phyloP scores from a whole-genome alignment of 2,113 vertebrate species.

The Cebus imitator region DNA sequence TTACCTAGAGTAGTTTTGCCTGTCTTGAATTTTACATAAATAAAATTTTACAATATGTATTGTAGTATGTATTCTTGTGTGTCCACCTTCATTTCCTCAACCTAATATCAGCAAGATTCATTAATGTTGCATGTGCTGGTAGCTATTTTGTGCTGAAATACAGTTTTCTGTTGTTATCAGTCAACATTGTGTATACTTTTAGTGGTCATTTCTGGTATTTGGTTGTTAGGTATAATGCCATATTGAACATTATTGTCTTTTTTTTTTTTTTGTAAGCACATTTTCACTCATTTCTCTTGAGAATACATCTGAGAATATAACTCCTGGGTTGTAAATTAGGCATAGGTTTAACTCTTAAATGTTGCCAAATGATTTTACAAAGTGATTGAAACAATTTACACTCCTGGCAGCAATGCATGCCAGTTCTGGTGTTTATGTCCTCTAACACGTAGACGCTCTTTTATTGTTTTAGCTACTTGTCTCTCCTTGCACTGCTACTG shows the following conservation, averaged over 20 bases:
- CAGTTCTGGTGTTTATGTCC: accelerated
- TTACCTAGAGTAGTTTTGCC: neutral
- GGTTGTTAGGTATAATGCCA: neutral
- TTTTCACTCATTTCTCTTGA: neutral
- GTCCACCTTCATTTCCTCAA: neutral
- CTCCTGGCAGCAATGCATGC: neutral
- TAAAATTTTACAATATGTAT: neutral
- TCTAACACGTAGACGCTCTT: neutral
- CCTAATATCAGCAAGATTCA: neutral
- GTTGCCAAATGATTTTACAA: neutral
- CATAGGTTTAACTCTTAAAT: neutral
- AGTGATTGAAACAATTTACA: neutral
- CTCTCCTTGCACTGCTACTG: neutral
- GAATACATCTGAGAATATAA: neutral
- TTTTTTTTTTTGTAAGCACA: neutral
- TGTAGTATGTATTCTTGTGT: neutral
- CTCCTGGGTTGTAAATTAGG: neutral
- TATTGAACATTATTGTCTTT: neutral
- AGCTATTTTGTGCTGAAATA: neutral
- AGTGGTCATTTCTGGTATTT: neutral
- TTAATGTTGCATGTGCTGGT: neutral
- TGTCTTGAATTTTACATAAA: neutral
- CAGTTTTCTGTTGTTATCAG: neutral
- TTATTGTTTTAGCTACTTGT: too few species aligned
- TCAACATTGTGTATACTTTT: neutral